phyloP scores from a whole-genome alignment of 2,797 vertebrate species.

The Anguilla obscura region DNA sequence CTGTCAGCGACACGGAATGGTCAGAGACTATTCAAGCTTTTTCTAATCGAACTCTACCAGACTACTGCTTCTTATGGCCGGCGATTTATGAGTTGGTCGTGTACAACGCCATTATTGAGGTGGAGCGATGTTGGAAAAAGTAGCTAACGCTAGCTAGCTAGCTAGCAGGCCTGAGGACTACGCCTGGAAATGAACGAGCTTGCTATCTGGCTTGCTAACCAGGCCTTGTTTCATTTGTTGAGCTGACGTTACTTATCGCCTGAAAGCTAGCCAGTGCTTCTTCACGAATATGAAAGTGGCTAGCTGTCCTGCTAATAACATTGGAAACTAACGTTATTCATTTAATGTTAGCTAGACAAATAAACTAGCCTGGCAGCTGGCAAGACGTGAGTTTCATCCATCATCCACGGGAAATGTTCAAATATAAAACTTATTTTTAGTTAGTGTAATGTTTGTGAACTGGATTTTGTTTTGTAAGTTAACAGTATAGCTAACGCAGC shows the following conservation, averaged over 20 bases:
- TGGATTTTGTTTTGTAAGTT: neutral
- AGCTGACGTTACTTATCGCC: constrained; percentile 26
- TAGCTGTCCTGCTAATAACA: neutral
- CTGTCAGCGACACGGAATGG: neutral
- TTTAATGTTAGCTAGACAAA: neutral
- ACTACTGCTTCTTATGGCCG: constrained; percentile 13
- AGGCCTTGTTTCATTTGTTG: constrained; percentile 57
- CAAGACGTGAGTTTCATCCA: neutral
- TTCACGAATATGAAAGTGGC: constrained; percentile 44
- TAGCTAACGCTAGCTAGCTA: constrained; percentile 15
- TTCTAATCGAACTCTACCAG: neutral
- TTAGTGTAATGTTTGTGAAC: neutral
- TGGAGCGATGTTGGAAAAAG: constrained; percentile 69
- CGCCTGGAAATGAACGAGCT: constrained; percentile 68
- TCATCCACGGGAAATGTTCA: neutral
- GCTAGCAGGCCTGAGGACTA: constrained; percentile 45
- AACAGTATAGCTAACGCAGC: neutral
- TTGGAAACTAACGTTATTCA: neutral
- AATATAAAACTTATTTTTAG: neutral
- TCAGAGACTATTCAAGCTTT: neutral
- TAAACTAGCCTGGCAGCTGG: neutral
- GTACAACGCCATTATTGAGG: constrained; percentile 82
- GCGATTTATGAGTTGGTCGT: constrained; percentile 53
- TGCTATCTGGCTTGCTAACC: constrained; percentile 62
- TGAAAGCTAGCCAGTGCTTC: constrained; percentile 45